These are phyloP conservation scores for Adineta ricciae DNA, from an alignment of 2,888 invertebrate species.

Conservation along the genomic window DNA sequence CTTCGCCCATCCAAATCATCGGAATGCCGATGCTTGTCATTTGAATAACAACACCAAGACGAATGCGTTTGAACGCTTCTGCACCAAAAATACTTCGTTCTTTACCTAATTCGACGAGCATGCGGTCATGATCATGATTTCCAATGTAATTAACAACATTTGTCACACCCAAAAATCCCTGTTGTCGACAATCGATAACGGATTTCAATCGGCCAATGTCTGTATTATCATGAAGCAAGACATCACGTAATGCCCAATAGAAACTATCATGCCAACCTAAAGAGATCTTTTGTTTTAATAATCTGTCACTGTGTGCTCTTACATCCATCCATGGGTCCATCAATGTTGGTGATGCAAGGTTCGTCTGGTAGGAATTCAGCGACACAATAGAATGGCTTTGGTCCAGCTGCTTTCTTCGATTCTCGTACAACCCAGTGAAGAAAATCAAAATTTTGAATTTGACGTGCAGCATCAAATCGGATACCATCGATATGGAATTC, in stretches of 20 bases:
- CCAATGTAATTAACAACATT: constrained; percentile 19
- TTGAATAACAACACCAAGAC: constrained; percentile 1
- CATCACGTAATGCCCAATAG: neutral
- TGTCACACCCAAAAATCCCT: neutral
- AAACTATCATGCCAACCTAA: constrained; percentile 10
- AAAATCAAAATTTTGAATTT: constrained; percentile 18
- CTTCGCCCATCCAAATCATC: constrained; percentile 21
- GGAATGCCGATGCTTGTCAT: constrained; percentile 19
- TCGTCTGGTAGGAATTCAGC: neutral
- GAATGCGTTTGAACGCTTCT: neutral
- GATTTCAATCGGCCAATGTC: neutral
- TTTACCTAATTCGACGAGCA: constrained; percentile 12
- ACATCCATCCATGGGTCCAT: neutral
- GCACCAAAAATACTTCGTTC: neutral
- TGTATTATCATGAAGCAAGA: neutral
- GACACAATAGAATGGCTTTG: neutral
- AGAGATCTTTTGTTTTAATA: neutral
- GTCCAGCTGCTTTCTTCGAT: neutral
- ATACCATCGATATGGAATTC: constrained; percentile 14
- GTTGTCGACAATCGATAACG: neutral
- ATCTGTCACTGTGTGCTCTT: neutral
- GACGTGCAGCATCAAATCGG: constrained; percentile 14
- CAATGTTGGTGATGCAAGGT: neutral
- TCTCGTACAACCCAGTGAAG: neutral
- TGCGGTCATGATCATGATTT: constrained; percentile 21